phyloP scores from a whole-genome alignment of 2,113 vertebrate species.

The Chloropsis cyanopogon region DNA sequence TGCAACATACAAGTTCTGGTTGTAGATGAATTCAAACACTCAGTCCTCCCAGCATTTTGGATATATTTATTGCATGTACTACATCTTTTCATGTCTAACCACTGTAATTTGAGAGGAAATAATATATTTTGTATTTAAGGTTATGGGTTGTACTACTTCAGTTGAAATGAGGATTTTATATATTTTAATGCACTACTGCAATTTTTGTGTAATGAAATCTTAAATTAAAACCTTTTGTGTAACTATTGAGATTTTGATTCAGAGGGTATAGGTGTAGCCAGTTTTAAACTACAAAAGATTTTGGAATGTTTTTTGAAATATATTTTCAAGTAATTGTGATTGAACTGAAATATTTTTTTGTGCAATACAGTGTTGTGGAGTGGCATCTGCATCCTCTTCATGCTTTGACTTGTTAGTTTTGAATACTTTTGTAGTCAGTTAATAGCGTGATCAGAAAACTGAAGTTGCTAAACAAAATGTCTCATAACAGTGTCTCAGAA shows the following conservation, averaged over 20 bases:
- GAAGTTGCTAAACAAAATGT: not conserved
- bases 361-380: not conserved
- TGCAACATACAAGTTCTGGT: not conserved
- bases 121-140: not conserved
- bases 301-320: not conserved
- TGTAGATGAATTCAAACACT: not conserved
- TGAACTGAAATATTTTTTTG: not conserved
- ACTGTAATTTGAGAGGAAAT: slow-evolving; percentile 20
- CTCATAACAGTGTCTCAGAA: not conserved
- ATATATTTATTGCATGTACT: not conserved
- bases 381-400: not conserved
- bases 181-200: not conserved
- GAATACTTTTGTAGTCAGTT: not conserved
- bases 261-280: not conserved
- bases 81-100: slow-evolving; percentile 3
- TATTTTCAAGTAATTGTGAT: slow-evolving; percentile 5
- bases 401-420: not conserved
- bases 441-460: not conserved
- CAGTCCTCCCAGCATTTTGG: not conserved
- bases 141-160: not conserved
- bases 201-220: not conserved
- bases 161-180: not conserved
- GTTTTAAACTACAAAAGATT: not conserved
- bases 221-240: not conserved
- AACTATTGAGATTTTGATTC: not conserved